Evolutionary conservation across 30 jellyfish, hydroid and myxozoan species (phyloP).

Genomic region (Aurelia aurita complex sp. Pacific): DNA sequence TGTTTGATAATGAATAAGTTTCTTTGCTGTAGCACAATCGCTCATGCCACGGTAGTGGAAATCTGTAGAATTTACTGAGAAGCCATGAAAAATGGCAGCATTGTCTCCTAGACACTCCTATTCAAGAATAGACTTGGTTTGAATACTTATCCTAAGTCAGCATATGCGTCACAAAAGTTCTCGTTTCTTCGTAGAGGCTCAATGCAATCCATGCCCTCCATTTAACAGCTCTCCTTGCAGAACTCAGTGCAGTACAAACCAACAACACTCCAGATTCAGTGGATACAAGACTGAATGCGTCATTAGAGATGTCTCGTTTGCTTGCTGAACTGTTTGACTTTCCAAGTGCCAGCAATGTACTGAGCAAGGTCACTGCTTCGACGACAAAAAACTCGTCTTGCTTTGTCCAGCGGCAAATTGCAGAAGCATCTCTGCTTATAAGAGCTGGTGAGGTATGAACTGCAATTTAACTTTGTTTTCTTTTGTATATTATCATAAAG

Average conservation of each 20-base stretch:
- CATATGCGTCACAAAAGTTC: no score
- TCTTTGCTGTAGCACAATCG: no score
- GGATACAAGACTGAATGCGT: background rate
- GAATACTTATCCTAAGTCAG: no score
- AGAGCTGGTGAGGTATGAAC: slow-evolving; percentile 51
- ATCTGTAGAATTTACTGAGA: no score
- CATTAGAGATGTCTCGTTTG: slow-evolving; percentile 21
- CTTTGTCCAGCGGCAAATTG: background rate
- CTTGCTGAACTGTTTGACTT: slow-evolving; percentile 45
- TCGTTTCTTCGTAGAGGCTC: no score
- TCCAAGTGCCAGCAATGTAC: slow-evolving; percentile 14
- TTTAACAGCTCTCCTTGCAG: slow-evolving; percentile 14
- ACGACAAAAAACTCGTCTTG: no score
- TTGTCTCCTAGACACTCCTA: no score
- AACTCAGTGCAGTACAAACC: background rate
- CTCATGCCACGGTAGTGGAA: no score
- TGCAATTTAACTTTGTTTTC: background rate
- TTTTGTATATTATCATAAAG: background rate
- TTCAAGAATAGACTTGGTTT: no score
- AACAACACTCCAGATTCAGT: background rate
- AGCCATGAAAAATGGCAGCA: no score
- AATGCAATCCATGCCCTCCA: slow-evolving; percentile 30
- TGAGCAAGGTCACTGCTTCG: background rate
- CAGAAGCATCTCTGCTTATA: slow-evolving; percentile 26
- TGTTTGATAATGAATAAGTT: no score